These are phyloP conservation scores for Rhagium mordax DNA, from an alignment of 2,888 invertebrate genomes.

Conservation along the genomic window DNA sequence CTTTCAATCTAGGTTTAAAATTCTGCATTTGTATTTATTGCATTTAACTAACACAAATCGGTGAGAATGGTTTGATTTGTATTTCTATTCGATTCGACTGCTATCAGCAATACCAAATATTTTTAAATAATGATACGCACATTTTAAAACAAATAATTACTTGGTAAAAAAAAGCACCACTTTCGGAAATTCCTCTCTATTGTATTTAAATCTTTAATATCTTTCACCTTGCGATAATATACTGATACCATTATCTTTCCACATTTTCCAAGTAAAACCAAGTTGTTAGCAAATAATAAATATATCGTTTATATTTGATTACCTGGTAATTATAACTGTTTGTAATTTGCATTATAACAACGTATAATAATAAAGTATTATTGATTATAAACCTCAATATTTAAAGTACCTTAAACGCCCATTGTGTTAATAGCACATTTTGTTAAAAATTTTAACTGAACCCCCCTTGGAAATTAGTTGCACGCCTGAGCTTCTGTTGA, in stretches of 20 bases:
- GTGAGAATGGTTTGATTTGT: too few relatives aligned
- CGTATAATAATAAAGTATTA: background rate
- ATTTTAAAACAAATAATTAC: background rate
- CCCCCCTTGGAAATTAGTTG: slow-evolving; percentile 2
- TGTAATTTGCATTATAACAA: background rate
- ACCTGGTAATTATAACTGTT: background rate
- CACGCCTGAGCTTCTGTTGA: slow-evolving; percentile 43
- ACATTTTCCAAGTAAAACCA: slow-evolving; percentile 31
- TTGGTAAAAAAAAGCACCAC: background rate
- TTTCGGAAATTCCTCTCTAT: too few relatives aligned
- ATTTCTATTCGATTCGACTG: too few relatives aligned
- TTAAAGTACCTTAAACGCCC: too few relatives aligned
- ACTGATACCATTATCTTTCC: background rate
- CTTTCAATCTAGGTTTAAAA: too few relatives aligned
- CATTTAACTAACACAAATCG: too few relatives aligned
- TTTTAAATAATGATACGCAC: too few relatives aligned
- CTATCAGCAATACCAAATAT: too few relatives aligned
- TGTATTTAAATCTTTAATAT: background rate
- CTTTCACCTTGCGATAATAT: background rate
- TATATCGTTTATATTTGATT: background rate
- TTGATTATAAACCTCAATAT: too few relatives aligned
- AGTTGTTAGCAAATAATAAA: slow-evolving; percentile 16
- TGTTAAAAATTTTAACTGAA: background rate
- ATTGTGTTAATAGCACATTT: background rate
- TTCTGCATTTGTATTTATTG: too few relatives aligned